Conservation (phyloP, 2,113 vertebrate genomes). For the Noctilio leporinus region DNA sequence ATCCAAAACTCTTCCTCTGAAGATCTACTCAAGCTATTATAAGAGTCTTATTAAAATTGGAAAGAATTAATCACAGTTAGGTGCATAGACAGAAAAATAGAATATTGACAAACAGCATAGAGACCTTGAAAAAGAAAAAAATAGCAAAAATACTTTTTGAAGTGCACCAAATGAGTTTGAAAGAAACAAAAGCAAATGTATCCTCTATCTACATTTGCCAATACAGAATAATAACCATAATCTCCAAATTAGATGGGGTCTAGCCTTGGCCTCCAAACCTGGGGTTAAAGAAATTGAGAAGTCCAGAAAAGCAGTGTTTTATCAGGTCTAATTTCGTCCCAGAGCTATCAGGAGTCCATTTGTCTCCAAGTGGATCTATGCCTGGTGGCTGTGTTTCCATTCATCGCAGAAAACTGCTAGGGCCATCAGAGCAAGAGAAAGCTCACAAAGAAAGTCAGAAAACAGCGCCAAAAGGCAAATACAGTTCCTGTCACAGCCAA, state of each 20-base stretch:
- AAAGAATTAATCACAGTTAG: constrained; percentile 16
- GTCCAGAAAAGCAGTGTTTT: neutral
- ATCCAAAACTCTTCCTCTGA: neutral
- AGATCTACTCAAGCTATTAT: neutral
- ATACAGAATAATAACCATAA: neutral
- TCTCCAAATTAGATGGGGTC: neutral
- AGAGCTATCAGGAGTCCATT: neutral
- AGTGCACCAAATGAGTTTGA: neutral
- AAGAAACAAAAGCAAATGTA: neutral
- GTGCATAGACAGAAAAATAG: neutral
- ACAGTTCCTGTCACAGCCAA: neutral
- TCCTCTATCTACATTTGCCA: neutral
- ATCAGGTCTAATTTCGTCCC: neutral
- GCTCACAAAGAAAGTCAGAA: constrained; percentile 15
- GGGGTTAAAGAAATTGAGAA: neutral
- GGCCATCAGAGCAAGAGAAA: neutral
- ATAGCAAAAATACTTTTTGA: neutral
- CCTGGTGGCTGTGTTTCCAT: neutral
- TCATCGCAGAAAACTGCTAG: neutral
- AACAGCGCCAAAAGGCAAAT: neutral
- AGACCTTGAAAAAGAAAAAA: neutral
- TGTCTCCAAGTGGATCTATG: neutral
- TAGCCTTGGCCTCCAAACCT: neutral
- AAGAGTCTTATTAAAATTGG: neutral
- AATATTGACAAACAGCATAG: neutral